Conservation (phyloP, 2,888 invertebrate genomes). For the Stenichneumon culpator region DNA sequence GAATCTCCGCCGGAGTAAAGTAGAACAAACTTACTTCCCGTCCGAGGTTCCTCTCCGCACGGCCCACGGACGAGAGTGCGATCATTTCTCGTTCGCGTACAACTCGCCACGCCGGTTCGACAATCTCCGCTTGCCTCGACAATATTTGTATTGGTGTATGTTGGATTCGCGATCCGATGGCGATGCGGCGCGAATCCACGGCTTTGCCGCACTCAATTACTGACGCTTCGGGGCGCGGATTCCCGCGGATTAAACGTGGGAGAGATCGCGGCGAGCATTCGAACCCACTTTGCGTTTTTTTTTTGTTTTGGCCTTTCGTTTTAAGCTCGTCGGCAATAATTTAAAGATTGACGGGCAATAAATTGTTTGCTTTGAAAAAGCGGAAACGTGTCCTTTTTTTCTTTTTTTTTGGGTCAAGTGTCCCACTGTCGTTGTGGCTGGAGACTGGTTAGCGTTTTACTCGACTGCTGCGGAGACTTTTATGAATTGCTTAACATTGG, state of each 20-base stretch:
- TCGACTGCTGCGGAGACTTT: too few relatives aligned
- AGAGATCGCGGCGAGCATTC: conserved; percentile 17
- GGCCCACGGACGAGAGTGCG: conserved; percentile 2
- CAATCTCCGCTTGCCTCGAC: conserved; percentile 27
- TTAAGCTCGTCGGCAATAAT: neutral
- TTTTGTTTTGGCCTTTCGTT: neutral
- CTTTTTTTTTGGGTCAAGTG: too few relatives aligned
- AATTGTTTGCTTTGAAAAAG: too few relatives aligned
- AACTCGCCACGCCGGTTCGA: conserved; percentile 51
- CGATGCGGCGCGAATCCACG: neutral
- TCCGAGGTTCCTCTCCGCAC: conserved; percentile 32
- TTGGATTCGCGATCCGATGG: neutral
- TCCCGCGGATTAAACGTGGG: conserved; percentile 18
- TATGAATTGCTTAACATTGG: too few relatives aligned
- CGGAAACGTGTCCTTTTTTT: too few relatives aligned
- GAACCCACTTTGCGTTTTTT: neutral
- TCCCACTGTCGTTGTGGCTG: too few relatives aligned
- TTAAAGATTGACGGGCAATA: too few relatives aligned
- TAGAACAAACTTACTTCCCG: conserved; percentile 66
- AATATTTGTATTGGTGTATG: conserved; percentile 13
- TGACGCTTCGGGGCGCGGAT: neutral
- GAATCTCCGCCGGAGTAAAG: conserved; percentile 65
- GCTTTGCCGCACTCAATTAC: conserved; percentile 35
- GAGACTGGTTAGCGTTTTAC: too few relatives aligned
- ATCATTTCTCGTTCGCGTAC: conserved; percentile 47